Conservation (phyloP, 2,797 vertebrate species). For the Anguilla marmorata region DNA sequence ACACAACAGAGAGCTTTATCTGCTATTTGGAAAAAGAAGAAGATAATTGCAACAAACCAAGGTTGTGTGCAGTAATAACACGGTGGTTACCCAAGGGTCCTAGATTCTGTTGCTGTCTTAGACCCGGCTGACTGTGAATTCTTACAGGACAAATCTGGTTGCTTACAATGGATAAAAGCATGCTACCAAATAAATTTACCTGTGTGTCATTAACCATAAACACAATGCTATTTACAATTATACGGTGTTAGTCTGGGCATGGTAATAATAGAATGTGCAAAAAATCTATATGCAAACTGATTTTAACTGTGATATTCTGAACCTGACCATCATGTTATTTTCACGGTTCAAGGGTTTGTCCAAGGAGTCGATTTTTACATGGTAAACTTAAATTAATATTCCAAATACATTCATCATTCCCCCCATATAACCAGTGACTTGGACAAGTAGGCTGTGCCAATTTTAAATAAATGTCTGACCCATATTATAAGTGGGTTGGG, state of each 20-base stretch:
- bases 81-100: not conserved
- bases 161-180: not conserved
- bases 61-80: not conserved
- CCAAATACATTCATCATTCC: not conserved
- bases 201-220: not conserved
- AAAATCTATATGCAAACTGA: not conserved
- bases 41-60: no score
- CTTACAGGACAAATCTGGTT: not conserved
- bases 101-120: not conserved
- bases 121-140: not conserved
- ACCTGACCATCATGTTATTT: not conserved
- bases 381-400: not conserved
- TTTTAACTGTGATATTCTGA: not conserved
- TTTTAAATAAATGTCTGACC: not conserved
- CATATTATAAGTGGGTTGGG: constrained; percentile 1
- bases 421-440: not conserved
- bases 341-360: not conserved
- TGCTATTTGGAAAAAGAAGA: not conserved
- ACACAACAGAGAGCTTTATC: not conserved
- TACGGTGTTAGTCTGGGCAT: not conserved
- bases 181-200: not conserved
- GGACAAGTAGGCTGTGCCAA: not conserved
- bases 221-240: not conserved
- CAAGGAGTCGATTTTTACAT: not conserved
- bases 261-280: not conserved